Evolutionary conservation across 2,888 invertebrate species (phyloP).

Genomic region (Monopis laevigella): DNA sequence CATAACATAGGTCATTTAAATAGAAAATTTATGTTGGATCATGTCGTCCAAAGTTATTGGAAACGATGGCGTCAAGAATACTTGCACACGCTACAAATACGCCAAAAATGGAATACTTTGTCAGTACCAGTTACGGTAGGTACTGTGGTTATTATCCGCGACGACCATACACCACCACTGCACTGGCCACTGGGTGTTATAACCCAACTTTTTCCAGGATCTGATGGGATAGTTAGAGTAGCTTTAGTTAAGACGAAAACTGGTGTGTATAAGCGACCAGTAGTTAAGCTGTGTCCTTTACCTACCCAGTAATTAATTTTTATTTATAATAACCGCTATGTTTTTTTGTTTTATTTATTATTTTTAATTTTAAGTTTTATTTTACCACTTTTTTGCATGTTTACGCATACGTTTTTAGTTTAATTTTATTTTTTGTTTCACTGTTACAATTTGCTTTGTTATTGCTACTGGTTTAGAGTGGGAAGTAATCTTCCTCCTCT

Average conservation of each 20-base stretch:
- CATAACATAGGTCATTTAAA: background rate
- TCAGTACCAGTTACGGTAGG: background rate
- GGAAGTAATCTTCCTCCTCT: too few relatives aligned
- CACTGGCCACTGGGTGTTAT: background rate
- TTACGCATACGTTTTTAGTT: too few relatives aligned
- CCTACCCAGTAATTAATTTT: background rate
- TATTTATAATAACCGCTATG: background rate
- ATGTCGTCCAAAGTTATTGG: background rate
- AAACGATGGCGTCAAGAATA: background rate
- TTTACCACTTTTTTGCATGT: too few relatives aligned
- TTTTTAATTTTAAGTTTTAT: too few relatives aligned
- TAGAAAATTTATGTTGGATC: background rate
- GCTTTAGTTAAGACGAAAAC: background rate
- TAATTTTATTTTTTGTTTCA: too few relatives aligned
- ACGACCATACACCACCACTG: background rate
- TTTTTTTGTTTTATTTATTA: too few relatives aligned
- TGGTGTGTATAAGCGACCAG: background rate
- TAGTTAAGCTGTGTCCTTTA: background rate
- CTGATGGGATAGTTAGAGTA: background rate
- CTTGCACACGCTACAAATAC: background rate
- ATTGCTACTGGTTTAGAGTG: too few relatives aligned
- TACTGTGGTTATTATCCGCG: background rate
- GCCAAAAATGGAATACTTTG: background rate
- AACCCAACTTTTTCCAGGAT: background rate
- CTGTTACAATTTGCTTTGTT: too few relatives aligned